Percentiles rank a stretch among this genome's conserved stretches.
Conservation (phyloP, 2,113 vertebrate genomes). For the Genyomyrus donnyi region DNA sequence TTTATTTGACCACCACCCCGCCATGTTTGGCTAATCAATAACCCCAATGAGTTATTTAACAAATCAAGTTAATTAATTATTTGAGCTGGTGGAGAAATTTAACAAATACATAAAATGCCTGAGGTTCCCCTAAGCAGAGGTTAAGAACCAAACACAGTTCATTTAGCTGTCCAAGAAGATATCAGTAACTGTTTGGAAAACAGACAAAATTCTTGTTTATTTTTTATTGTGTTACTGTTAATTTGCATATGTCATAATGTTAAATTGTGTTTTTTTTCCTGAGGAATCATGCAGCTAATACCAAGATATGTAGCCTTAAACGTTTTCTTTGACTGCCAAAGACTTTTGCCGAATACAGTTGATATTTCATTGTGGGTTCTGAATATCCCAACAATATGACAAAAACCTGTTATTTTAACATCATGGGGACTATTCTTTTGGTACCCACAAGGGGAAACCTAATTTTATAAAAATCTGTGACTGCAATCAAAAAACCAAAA, state of each 20-base stretch:
- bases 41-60: not conserved
- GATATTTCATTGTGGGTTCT: not conserved
- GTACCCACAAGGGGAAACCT: no score
- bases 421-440: not conserved
- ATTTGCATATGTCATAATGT: not conserved
- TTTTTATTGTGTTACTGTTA: not conserved
- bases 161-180: not conserved
- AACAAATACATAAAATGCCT: not conserved
- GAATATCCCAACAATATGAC: not conserved
- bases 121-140: not conserved
- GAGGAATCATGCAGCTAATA: not conserved
- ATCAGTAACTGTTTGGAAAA: not conserved
- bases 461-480: not conserved
- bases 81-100: not conserved
- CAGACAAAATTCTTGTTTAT: not conserved
- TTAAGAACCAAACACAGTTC: not conserved
- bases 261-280: not conserved
- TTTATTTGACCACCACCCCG: not conserved
- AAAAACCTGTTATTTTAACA: not conserved
- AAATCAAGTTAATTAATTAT: not conserved
- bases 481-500: not conserved
- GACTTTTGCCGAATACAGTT: not conserved
- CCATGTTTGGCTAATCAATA: not conserved
- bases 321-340: not conserved
- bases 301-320: not conserved